Base-by-base conservation (phyloP, 2,888 invertebrate species). In the Pteria penguin region DNA sequence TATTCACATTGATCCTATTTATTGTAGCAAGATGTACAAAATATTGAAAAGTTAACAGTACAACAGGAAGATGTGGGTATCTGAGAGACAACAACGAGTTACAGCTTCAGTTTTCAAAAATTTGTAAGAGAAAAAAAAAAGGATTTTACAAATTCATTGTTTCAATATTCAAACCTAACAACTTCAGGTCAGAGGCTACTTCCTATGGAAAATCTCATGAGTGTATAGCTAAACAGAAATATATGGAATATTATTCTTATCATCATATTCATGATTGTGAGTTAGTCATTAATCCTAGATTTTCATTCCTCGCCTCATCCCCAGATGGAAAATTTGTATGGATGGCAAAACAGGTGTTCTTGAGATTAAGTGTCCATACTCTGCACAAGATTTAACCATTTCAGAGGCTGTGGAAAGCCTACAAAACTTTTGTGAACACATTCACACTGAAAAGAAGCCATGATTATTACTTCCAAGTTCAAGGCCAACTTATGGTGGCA, bases 201-300 rank as follows among this genome's bases (percentile, higher is more conserved):
- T 31, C 32, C n/a, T 75, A 78, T 58, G 75, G 75, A 0, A 60
- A 22, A 11, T 22, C 11, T n/a, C 68, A 57, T 67, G 72, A 78
- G 58, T n/a, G n/a, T n/a, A 26, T 70, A 2, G 75, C 72, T 1
- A 33, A 57, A 27, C 60, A 36, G 14, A 69, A 69, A 36, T 72
- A 75, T 60, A 32, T 36, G 22, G 55, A 66, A 45, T 67, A 78
- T 24, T 66, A 66, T 32, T 22, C 33, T 1, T 67, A 73, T 33
- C n/a, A n/a, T n/a, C 75, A 76, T 76, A 72, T 76, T 32, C 80
- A 80, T 68, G 75, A 73, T 4, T 78, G 78, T 71, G 80, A 76
- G 4, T 62, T 78, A 29, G 22, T 81, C 5, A 55, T 81, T 0
- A 81, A 78, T 54, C 58, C 62, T 11, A n/a, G 24, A 5, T 81